phyloP scores from a whole-genome alignment of 2,113 vertebrate genomes.

The Phalacrocorax brasilianus region DNA sequence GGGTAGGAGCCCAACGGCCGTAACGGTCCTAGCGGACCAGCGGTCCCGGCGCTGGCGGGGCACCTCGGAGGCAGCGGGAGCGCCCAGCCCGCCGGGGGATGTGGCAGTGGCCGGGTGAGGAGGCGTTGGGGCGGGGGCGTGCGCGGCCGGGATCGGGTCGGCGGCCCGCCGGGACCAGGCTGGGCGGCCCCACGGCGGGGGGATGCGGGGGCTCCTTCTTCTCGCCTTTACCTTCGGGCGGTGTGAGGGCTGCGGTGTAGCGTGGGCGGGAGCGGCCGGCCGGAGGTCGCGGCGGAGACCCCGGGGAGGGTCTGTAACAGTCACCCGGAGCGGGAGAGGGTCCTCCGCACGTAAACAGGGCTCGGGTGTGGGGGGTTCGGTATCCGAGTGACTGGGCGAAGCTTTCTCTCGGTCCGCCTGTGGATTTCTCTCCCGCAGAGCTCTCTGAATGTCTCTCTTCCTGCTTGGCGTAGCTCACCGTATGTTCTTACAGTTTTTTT shows the following conservation, averaged over 20 bases:
- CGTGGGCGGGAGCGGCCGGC: background rate
- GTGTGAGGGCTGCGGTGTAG: background rate
- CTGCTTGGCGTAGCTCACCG: background rate
- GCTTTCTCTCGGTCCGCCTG: background rate
- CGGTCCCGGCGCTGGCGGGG: too few relatives aligned
- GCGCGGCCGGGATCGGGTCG: background rate
- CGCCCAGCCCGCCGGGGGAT: background rate
- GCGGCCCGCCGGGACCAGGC: too few relatives aligned
- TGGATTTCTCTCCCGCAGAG: fast-evolving
- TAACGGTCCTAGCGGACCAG: too few relatives aligned
- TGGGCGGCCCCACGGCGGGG: background rate
- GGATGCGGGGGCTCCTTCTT: background rate
- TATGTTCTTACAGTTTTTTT: too few relatives aligned
- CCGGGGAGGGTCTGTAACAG: background rate
- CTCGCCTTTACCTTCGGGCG: background rate
- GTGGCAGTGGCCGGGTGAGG: background rate
- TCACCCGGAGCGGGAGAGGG: background rate
- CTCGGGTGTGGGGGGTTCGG: background rate
- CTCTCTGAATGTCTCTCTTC: background rate
- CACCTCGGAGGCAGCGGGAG: background rate
- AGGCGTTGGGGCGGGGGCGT: background rate
- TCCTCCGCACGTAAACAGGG: fast-evolving
- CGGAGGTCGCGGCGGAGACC: background rate
- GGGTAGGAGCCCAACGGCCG: too few relatives aligned
- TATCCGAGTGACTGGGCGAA: background rate